These are phyloP conservation scores for Tauraco erythrolophus DNA, from an alignment of 2,113 vertebrate species.

Conservation along the genomic window DNA sequence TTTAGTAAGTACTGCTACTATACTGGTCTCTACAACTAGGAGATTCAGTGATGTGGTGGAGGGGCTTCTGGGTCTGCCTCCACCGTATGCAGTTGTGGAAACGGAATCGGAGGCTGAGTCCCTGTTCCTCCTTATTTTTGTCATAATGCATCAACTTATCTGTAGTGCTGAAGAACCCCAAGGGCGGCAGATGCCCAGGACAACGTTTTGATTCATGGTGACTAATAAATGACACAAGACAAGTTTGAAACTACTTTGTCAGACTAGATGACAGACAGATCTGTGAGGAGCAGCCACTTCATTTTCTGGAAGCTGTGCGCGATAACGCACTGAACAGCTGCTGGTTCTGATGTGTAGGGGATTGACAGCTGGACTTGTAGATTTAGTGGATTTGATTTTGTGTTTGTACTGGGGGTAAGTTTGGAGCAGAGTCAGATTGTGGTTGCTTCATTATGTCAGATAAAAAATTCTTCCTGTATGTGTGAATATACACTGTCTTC, in stretches of 20 bases:
- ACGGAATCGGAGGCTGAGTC: not conserved
- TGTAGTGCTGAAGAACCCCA: not conserved
- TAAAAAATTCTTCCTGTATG: not conserved
- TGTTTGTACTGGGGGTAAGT: not conserved
- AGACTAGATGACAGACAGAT: not conserved
- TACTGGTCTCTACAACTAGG: not conserved
- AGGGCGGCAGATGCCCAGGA: not conserved
- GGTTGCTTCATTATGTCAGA: not conserved
- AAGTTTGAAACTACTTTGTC: not conserved
- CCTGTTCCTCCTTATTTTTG: not conserved
- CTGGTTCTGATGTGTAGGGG: not conserved
- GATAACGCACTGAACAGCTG: not conserved
- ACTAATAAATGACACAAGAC: not conserved
- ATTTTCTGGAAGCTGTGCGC: not conserved
- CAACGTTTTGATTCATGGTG: not conserved
- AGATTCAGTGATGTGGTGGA: not conserved
- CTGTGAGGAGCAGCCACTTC: not conserved
- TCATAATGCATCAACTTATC: not conserved
- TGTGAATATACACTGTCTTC: accelerated
- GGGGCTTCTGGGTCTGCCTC: not conserved
- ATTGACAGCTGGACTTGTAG: not conserved
- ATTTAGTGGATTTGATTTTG: not conserved
- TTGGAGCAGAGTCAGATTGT: not conserved
- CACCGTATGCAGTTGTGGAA: not conserved
- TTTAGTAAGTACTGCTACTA: not conserved